Evolutionary conservation across 2,888 invertebrate genomes (phyloP).

Genomic region (Aricia artaxerxes): DNA sequence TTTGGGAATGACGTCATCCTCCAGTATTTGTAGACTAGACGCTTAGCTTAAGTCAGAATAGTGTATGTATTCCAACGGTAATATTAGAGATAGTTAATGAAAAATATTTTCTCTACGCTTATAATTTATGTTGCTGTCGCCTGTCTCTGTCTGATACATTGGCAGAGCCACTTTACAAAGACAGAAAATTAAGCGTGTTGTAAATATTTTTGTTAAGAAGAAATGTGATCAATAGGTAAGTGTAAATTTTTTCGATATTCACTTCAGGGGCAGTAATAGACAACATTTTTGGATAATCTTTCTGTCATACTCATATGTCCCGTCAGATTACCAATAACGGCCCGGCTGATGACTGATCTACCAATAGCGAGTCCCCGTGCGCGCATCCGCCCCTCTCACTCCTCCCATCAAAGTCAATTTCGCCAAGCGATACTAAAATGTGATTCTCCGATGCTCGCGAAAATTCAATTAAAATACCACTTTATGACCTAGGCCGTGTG

Average conservation of each 20-base stretch:
- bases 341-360: too few relatives aligned
- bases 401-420: too few relatives aligned
- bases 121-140: background rate
- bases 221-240: background rate
- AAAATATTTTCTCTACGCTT: background rate
- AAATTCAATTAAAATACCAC: too few relatives aligned
- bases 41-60: conserved; percentile 13
- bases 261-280: too few relatives aligned
- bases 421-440: too few relatives aligned
- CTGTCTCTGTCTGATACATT: background rate
- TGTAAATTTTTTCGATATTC: background rate
- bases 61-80: conserved; percentile 10
- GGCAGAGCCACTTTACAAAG: background rate
- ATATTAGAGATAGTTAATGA: background rate
- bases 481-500: too few relatives aligned
- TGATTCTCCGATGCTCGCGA: too few relatives aligned
- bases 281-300: too few relatives aligned
- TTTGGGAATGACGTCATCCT: conserved; percentile 19
- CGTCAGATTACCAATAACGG: too few relatives aligned
- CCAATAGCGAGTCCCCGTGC: too few relatives aligned
- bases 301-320: too few relatives aligned
- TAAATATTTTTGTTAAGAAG: background rate
- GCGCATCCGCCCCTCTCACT: too few relatives aligned
- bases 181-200: background rate
- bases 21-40: conserved; percentile 23